Evolutionary conservation across 2,797 vertebrate genomes (phyloP), one percentile per base, ranked within the genome.

Genomic region (Mycteria americana): DNA sequence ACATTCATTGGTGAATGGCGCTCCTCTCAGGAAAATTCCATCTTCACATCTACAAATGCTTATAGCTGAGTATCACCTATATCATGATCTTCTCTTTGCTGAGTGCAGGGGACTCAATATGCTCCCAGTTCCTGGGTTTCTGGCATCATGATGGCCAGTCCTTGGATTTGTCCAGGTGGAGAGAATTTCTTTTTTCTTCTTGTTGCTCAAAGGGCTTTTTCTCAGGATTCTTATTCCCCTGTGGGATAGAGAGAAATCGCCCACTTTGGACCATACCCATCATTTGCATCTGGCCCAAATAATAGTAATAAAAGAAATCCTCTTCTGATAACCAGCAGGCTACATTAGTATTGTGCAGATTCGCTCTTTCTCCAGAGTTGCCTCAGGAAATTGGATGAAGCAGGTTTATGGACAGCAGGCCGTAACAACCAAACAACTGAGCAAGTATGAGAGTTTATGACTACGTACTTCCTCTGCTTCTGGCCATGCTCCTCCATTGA

Each of bases 1-100:
- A 6, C 7, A 0, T 31, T 64, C 48, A 64, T 37, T 0, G 0
- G 4, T 56, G 13, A 57, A 24, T 7, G 17, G 10, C 43, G 11
- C 9, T 89, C 10, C 48, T 90, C 15, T 30, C 16, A 10, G 56
- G 17, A 88, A 76, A 80, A 77, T 57, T 24, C 16, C 4, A 0
- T 4, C 1, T 31, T 69, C 15, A 12, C 15, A 16, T 25, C 33
- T 51, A 9, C 10, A 67, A 30, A 22, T 67, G 12, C 41, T 57
- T 22, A 21, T 24, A 48, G 31, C 18, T 37, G 37, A 78, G 24
- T 56, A 13, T 53, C 7, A 56, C 4, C 6, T 54, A 6, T 10
- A 45, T 15, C 18, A 43, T 11, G 2, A 46, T 65, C 4, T 43
- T 56, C 11, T 46, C 27, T 62, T 77, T 50, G 7, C 24, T 59